A percentile compares a stretch with the other conserved stretches of the same genome.
Evolutionary conservation across 2,113 vertebrate species (phyloP).

Genomic region (Triplophysa rosa): DNA sequence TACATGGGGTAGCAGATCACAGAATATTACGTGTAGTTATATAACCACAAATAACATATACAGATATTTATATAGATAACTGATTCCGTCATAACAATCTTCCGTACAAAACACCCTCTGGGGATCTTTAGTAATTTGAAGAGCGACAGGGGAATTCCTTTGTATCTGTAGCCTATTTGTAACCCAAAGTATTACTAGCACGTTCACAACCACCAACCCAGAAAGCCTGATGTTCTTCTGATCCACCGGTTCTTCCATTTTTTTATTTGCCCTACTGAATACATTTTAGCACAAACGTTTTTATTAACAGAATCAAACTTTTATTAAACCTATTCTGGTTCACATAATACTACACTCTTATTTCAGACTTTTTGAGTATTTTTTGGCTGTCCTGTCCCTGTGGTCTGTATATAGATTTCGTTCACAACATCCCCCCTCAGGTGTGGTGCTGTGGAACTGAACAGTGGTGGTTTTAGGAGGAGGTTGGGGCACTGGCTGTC

Average conservation of each 20-base stretch:
- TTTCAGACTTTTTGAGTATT: neutral
- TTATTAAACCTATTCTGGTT: too few relatives aligned
- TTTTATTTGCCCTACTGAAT: too few relatives aligned
- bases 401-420: neutral
- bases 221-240: too few relatives aligned
- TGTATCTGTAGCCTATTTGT: neutral
- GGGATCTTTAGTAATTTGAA: slow-evolving; percentile 8
- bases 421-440: slow-evolving; percentile 2
- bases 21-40: neutral
- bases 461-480: neutral
- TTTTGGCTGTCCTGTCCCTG: neutral
- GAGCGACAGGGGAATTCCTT: neutral
- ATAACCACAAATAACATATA: neutral
- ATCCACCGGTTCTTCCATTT: too few relatives aligned
- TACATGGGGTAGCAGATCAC: neutral
- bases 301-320: too few relatives aligned
- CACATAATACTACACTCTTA: too few relatives aligned
- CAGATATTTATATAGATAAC: neutral
- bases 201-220: too few relatives aligned
- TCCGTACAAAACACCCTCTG: neutral
- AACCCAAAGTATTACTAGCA: slow-evolving; percentile 12
- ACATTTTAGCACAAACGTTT: too few relatives aligned
- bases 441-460: neutral
- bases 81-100: neutral
- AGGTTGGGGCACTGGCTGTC: neutral